Conservation (phyloP, 2,113 vertebrate genomes). For the Cygnus atratus region DNA sequence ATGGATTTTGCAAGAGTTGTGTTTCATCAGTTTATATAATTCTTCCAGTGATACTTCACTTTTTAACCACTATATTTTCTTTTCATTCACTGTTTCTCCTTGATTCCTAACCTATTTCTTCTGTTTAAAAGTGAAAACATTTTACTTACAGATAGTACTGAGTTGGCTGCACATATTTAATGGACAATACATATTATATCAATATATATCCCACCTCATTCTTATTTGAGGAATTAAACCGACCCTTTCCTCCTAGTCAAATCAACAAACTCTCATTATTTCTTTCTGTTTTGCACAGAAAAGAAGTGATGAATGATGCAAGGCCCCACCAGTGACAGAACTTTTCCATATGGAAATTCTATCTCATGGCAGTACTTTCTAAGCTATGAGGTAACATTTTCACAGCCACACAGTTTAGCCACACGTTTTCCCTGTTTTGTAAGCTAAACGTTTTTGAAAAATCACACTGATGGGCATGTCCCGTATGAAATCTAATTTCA, state of each 20-base stretch:
- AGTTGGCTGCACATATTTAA: not conserved
- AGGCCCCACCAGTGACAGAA: not conserved
- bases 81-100: not conserved
- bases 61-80: not conserved
- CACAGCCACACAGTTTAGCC: not conserved
- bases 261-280: not conserved
- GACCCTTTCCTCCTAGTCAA: not conserved
- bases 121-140: not conserved
- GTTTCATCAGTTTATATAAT: not conserved
- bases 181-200: not conserved
- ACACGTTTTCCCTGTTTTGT: not conserved
- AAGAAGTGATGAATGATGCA: conserved; percentile 9
- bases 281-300: not conserved
- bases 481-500: not conserved
- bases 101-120: not conserved
- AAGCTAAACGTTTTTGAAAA: not conserved
- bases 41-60: not conserved
- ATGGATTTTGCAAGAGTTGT: conserved; percentile 6
- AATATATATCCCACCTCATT: not conserved
- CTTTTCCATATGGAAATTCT: not conserved
- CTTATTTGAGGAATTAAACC: not conserved
- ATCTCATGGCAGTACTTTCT: not conserved
- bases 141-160: not conserved
- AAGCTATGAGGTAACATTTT: not conserved
- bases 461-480: not conserved